Evolutionary conservation across 2,888 invertebrate genomes (phyloP).

Genomic region (Acrobasis suavella): DNA sequence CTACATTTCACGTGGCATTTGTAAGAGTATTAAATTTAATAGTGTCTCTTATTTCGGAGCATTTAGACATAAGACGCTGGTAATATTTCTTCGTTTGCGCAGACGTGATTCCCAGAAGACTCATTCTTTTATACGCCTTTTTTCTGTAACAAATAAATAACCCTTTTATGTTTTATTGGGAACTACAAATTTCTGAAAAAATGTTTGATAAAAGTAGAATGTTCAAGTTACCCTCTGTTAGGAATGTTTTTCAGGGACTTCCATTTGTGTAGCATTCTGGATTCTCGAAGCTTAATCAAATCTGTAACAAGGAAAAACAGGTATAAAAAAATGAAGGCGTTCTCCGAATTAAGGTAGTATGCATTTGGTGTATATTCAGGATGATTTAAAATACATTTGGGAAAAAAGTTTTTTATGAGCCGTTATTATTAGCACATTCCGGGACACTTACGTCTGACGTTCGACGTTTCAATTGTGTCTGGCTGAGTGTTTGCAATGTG

Average conservation of each 20-base stretch:
- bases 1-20: constrained; percentile 65
- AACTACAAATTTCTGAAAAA: constrained; percentile 31
- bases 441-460: no score
- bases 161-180: constrained; percentile 37
- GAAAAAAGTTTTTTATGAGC: no score
- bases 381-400: no score
- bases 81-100: constrained; percentile 48
- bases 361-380: constrained; percentile 30
- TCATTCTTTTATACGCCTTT: constrained; percentile 55
- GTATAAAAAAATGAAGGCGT: constrained; percentile 29
- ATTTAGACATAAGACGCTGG: constrained; percentile 41
- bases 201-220: neutral
- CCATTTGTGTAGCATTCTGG: constrained; percentile 64
- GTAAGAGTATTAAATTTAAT: constrained; percentile 38
- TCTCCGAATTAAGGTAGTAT: no score
- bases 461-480: no score
- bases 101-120: constrained; percentile 44
- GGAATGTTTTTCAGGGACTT: constrained; percentile 55
- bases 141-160: constrained; percentile 64
- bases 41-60: constrained; percentile 39
- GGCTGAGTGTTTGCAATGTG: no score
- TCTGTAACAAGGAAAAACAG: constrained; percentile 64
- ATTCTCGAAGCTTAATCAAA: constrained; percentile 52
- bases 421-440: no score
- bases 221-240: constrained; percentile 49